A percentile compares a stretch with the other conserved stretches of the same genome.
phyloP scores from a whole-genome alignment of 2,888 invertebrate species.

The Hoplodrina blanda region DNA sequence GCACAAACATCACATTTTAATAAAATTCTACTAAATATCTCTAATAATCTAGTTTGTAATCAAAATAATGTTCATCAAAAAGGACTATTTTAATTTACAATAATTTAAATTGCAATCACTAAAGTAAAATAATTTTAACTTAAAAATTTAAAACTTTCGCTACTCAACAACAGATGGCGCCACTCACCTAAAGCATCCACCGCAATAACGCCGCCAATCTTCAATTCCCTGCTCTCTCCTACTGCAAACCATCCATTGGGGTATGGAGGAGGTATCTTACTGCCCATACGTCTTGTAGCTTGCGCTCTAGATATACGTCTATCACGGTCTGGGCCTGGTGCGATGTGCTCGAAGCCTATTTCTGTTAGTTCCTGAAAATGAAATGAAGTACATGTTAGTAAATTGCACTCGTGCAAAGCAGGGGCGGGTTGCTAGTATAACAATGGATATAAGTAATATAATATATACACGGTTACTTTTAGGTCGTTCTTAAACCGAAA shows the following conservation, averaged over 20 bases:
- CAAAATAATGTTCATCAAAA: no score
- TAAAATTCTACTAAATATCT: no score
- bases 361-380: conserved; percentile 85
- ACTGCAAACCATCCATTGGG: conserved; percentile 97
- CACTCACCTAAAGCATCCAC: conserved; percentile 92
- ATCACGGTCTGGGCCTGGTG: conserved; percentile 71
- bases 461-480: no score
- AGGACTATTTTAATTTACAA: no score
- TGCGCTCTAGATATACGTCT: conserved; percentile 85
- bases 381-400: no score
- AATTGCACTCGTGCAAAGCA: no score
- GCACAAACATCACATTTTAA: not conserved
- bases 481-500: no score
- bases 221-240: conserved; percentile 92
- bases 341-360: conserved; percentile 85
- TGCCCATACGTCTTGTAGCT: conserved; percentile 90
- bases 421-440: no score
- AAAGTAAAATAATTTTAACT: no score
- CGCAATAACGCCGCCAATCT: conserved; percentile 88
- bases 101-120: no score
- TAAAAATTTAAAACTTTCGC: not conserved
- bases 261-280: conserved; percentile 94
- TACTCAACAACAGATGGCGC: conserved; percentile 52
- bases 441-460: no score
- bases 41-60: no score